Percentiles rank a stretch among this genome's conserved stretches.
phyloP scores from a whole-genome alignment of 2,797 vertebrate species.

The Lophura swinhoii region DNA sequence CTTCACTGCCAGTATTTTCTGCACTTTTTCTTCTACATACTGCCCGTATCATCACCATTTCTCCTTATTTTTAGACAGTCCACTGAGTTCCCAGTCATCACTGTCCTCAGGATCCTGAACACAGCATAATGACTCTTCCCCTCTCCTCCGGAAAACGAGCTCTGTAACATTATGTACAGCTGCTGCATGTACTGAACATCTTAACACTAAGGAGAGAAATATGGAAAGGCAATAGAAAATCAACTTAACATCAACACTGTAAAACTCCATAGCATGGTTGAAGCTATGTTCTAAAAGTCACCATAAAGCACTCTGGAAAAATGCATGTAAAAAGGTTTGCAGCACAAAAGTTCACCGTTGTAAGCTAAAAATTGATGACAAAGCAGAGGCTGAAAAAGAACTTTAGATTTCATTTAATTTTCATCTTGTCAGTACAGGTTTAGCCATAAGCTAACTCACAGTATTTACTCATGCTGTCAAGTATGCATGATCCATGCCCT shows the following conservation, averaged over 20 bases:
- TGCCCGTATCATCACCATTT: neutral
- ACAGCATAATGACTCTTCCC: neutral
- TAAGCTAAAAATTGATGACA: neutral
- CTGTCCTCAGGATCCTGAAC: neutral
- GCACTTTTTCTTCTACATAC: neutral
- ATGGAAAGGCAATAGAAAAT: neutral
- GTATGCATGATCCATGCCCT: neutral
- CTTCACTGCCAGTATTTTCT: neutral
- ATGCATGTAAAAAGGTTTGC: neutral
- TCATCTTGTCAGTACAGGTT: neutral
- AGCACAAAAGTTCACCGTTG: neutral
- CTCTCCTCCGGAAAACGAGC: neutral
- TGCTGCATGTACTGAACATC: neutral
- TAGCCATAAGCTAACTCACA: neutral
- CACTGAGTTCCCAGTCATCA: neutral
- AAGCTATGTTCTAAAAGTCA: neutral
- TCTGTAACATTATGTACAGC: neutral
- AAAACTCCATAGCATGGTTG: neutral
- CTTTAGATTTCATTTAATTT: neutral
- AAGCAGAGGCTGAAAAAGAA: neutral
- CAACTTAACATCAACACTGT: neutral
- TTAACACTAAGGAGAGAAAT: neutral
- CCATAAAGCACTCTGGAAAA: neutral
- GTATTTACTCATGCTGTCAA: neutral
- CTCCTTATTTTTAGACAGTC: neutral